Evolutionary conservation across 2,113 vertebrate species (phyloP).

Genomic region (Columba livia): DNA sequence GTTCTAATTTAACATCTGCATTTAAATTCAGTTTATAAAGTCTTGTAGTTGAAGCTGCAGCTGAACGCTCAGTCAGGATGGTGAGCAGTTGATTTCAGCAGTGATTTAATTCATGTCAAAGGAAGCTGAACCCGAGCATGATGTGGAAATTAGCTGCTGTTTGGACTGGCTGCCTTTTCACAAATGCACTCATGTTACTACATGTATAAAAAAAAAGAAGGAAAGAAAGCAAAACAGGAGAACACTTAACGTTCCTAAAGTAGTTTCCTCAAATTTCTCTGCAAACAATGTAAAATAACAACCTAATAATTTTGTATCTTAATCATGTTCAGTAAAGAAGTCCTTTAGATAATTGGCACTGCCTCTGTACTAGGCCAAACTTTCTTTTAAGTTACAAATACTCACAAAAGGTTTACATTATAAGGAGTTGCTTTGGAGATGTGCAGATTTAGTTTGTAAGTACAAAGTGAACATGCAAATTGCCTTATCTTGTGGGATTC

Average conservation of each 20-base stretch:
- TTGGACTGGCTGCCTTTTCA: slow-evolving; percentile 28
- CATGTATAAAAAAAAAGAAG: slow-evolving; percentile 5
- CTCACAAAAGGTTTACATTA: slow-evolving; percentile 93
- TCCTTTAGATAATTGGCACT: slow-evolving; percentile 84
- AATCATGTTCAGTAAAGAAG: slow-evolving; percentile 80
- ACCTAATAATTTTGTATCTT: slow-evolving; percentile 79
- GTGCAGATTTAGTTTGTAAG: slow-evolving; percentile 97
- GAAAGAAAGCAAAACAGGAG: slow-evolving; percentile 65
- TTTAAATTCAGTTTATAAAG: slow-evolving; percentile 37
- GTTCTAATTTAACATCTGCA: neutral
- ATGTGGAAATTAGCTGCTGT: slow-evolving; percentile 47
- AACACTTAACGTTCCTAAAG: slow-evolving; percentile 72
- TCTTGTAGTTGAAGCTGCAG: neutral
- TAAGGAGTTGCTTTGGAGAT: slow-evolving; percentile 91
- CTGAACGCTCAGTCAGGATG: slow-evolving; percentile 26
- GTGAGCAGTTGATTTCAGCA: slow-evolving; percentile 52
- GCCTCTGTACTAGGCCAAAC: slow-evolving; percentile 82
- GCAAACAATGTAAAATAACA: slow-evolving; percentile 79
- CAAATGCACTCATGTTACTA: slow-evolving; percentile 16
- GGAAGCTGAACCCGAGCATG: slow-evolving; percentile 27
- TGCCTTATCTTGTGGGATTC: slow-evolving; percentile 98
- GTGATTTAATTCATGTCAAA: slow-evolving; percentile 63
- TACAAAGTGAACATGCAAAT: slow-evolving; percentile 99
- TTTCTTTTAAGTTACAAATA: slow-evolving; percentile 87
- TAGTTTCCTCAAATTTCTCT: slow-evolving; percentile 74